Evolutionary conservation across 2,888 invertebrate genomes (phyloP).

Genomic region (Torymus auratus): DNA sequence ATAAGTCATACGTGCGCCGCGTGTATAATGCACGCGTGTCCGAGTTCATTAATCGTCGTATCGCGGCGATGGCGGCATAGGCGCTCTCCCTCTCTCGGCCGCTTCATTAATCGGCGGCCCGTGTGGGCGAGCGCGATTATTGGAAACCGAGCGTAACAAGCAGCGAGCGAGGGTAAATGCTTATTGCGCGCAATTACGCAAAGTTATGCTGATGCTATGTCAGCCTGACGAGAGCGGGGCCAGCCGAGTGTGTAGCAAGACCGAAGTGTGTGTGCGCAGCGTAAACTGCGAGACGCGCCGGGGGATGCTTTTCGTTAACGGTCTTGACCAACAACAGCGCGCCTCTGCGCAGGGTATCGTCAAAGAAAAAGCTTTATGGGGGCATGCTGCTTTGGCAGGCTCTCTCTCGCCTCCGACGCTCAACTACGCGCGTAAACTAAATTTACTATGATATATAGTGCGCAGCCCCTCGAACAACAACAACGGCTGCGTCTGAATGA

Average conservation of each 20-base stretch:
- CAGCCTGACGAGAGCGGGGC: slow-evolving; percentile 15
- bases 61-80: slow-evolving; percentile 18
- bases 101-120: neutral
- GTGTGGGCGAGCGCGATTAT: slow-evolving; percentile 23
- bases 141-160: slow-evolving; percentile 45
- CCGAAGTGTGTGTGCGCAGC: no score
- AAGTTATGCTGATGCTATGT: slow-evolving; percentile 51
- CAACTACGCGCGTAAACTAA: no score
- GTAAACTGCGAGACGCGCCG: no score
- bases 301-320: no score
- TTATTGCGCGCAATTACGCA: slow-evolving; percentile 50
- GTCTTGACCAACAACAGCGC: no score
- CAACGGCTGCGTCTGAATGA: no score
- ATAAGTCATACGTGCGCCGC: slow-evolving; percentile 33
- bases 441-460: no score
- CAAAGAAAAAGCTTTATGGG: no score
- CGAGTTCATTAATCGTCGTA: slow-evolving; percentile 55
- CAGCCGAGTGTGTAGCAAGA: neutral
- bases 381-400: no score
- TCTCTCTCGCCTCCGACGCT: no score
- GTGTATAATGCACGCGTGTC: slow-evolving; percentile 44
- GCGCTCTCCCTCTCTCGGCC: neutral
- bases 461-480: no score
- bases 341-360: no score
- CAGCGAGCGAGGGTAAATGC: slow-evolving; percentile 15